These are phyloP conservation scores for Phaethon lepturus DNA, from an alignment of 2,113 vertebrate species.

Conservation along the genomic window DNA sequence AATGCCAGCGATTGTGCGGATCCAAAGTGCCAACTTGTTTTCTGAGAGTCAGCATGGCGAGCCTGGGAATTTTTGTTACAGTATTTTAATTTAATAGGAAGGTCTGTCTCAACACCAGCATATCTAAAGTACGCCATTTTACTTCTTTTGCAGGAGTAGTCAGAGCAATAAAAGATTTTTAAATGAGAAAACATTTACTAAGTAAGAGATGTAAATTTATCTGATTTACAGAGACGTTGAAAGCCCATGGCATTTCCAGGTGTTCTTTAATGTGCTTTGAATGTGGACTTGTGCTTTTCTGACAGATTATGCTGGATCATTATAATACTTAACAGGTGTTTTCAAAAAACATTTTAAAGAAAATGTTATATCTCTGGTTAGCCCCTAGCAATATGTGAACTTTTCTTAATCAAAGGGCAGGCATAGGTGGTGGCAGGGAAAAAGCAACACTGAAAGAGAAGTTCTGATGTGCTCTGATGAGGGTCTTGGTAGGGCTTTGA, in stretches of 20 bases:
- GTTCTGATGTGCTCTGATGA: background rate
- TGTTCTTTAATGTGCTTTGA: slow-evolving; percentile 11
- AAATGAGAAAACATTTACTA: slow-evolving; percentile 9
- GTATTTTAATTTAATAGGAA: background rate
- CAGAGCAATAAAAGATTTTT: background rate
- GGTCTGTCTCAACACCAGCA: background rate
- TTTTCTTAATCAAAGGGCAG: slow-evolving; percentile 21
- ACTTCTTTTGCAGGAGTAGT: background rate
- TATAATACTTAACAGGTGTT: slow-evolving; percentile 23
- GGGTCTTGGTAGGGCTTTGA: background rate
- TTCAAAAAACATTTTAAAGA: slow-evolving; percentile 38
- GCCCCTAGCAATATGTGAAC: background rate
- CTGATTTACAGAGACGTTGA: background rate
- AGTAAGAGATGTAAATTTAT: background rate
- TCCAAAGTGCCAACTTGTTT: background rate
- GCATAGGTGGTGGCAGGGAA: background rate
- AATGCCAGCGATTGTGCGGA: background rate
- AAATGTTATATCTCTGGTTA: slow-evolving; percentile 28
- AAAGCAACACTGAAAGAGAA: background rate
- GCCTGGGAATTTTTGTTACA: background rate
- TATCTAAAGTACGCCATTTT: background rate
- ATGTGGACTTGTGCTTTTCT: slow-evolving; percentile 49
- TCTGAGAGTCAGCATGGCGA: background rate
- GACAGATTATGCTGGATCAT: slow-evolving; percentile 22
- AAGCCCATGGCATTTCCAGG: slow-evolving; percentile 21